phyloP scores from a whole-genome alignment of 2,797 vertebrate genomes.

The Sebastes vulpes region DNA sequence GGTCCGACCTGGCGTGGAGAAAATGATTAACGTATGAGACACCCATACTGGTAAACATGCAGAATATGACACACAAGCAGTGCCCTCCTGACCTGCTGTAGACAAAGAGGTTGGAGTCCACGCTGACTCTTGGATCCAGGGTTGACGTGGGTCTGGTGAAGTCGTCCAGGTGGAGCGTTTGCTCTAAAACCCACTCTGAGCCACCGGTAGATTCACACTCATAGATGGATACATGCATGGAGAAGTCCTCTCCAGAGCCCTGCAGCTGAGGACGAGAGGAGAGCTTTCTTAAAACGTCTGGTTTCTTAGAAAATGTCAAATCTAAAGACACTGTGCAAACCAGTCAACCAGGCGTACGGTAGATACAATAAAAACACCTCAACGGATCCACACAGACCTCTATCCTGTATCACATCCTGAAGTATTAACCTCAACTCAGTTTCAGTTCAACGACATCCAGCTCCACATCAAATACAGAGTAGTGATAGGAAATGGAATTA shows the following conservation, averaged over 20 bases:
- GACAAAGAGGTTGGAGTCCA: slow-evolving; percentile 98
- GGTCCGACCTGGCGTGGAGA: slow-evolving; percentile 89
- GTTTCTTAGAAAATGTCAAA: background rate
- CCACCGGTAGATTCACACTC: slow-evolving; percentile 99
- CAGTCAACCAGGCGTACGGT: background rate
- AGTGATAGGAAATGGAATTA: background rate
- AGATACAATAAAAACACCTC: background rate
- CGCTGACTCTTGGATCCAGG: slow-evolving; percentile 95
- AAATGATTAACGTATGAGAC: background rate
- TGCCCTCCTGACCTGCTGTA: slow-evolving; percentile 89
- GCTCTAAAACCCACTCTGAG: slow-evolving; percentile 98
- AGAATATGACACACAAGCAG: background rate
- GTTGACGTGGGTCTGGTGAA: slow-evolving; percentile 91
- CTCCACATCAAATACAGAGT: background rate
- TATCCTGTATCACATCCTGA: background rate
- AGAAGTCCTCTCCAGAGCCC: slow-evolving; percentile 89
- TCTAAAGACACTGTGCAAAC: background rate
- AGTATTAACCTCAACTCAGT: background rate
- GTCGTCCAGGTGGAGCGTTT: slow-evolving; percentile 96
- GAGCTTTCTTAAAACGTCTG: background rate
- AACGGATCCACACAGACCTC: background rate
- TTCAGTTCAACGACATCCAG: background rate
- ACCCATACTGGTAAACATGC: background rate
- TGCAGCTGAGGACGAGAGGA: slow-evolving; percentile 41
- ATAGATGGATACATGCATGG: slow-evolving; percentile 98